These are phyloP conservation scores for Corynorhinus townsendii DNA, from an alignment of 2,113 vertebrate genomes.

Conservation along the genomic window DNA sequence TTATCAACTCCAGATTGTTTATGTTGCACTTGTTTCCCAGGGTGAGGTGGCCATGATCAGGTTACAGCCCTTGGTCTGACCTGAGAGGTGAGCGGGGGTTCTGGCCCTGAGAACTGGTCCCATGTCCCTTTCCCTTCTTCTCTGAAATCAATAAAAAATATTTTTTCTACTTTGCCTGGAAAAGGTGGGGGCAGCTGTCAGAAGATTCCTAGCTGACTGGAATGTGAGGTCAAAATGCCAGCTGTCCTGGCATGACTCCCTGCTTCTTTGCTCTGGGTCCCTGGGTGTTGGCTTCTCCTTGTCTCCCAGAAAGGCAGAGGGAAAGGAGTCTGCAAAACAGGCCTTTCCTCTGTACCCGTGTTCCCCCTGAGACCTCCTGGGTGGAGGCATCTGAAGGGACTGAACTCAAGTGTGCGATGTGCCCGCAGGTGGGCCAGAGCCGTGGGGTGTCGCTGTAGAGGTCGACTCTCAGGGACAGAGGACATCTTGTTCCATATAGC, in stretches of 20 bases:
- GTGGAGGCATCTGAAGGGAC: background rate
- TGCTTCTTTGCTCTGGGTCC: background rate
- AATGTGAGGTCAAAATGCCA: background rate
- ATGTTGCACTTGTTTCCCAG: background rate
- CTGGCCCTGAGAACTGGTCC: background rate
- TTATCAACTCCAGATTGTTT: background rate
- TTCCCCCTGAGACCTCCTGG: background rate
- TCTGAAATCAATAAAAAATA: too few relatives aligned
- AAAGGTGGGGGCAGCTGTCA: too few relatives aligned
- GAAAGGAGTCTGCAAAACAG: background rate
- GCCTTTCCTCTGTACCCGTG: background rate
- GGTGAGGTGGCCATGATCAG: background rate
- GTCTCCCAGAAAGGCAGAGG: background rate
- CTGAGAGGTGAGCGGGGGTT: background rate
- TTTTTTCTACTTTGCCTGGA: too few relatives aligned
- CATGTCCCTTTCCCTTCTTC: too few relatives aligned
- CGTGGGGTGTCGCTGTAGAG: rapidly evolving
- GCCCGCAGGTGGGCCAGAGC: background rate
- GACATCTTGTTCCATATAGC: too few relatives aligned
- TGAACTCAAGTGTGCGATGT: rapidly evolving
- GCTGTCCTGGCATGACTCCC: rapidly evolving
- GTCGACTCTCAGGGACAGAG: background rate
- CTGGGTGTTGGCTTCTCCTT: background rate
- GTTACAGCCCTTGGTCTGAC: rapidly evolving
- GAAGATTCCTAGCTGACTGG: background rate